Evolutionary conservation across 2,113 vertebrate genomes (phyloP), one percentile per base, ranked within the genome.

Genomic region (Eptesicus fuscus): DNA sequence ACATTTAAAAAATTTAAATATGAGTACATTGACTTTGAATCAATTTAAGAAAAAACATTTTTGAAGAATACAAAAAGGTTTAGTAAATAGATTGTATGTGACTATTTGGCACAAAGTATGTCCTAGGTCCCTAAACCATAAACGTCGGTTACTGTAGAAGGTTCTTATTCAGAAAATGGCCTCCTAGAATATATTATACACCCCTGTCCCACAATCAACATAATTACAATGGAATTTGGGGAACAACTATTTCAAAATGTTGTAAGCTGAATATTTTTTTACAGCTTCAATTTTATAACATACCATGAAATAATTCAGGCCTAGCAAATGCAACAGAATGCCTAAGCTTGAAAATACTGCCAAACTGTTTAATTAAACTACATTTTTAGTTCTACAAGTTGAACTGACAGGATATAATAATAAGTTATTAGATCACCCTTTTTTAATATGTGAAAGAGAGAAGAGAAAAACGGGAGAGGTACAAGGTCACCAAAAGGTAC

Each of bases 331-430:
- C 63, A 91, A 90, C 51, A 49, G 25, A 61, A 85, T 92, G 91
- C 67, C 79, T 53, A 70, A 65, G 35, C 61, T 97, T 93, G 65
- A 85, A 65, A 95, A n/a, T 73, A 92, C 42, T 10, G 5, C 61
- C 78, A 95, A 84, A 90, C 37, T 83, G 18, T 84, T 96, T 95
- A 93, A 95, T 53, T 83, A 80, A 97, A 95, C 40, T 96, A 70
- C 23, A 53, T 97, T 97, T 97, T 90, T 77, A 87, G 93, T 95
- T 95, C 2, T n/a, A 90, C 84, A 96, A 77, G 94, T 96, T 95
- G 96, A 96, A 93, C 25, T 96, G 42, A 40, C 47, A 94, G 93
- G 53, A 96, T 73, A 2, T 96, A 97, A 95, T 87, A 96, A 63
- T 28, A 65, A 17, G 18, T 93, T 59, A 49, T 82, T 88, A 94